phyloP scores from a whole-genome alignment of 2,888 invertebrate species.

The Tiphia femorata region DNA sequence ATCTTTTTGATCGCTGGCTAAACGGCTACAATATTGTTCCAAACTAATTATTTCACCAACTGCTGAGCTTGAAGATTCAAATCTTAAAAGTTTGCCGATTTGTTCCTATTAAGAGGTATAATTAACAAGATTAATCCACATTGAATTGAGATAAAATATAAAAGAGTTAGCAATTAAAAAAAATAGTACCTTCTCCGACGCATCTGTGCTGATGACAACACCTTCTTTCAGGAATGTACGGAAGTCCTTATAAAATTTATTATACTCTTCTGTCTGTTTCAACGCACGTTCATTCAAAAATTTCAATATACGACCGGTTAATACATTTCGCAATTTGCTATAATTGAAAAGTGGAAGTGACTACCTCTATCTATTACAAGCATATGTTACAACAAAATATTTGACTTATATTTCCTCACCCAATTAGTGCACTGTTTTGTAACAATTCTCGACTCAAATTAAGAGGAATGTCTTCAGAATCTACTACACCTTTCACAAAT shows the following conservation, averaged over 20 bases:
- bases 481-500: conserved; percentile 97
- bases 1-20: conserved; percentile 84
- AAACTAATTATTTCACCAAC: conserved; percentile 82
- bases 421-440: conserved; percentile 92
- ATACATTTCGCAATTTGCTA: conserved; percentile 85
- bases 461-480: conserved; percentile 98
- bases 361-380: conserved; percentile 9
- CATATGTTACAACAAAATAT: not conserved
- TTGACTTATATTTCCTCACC: conserved; percentile 70
- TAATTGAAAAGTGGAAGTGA: conserved; percentile 4
- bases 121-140: not conserved
- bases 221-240: conserved; percentile 96
- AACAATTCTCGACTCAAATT: conserved; percentile 96
- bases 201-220: conserved; percentile 86
- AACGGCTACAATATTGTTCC: conserved; percentile 82
- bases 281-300: conserved; percentile 87
- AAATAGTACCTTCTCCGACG: conserved; percentile 80
- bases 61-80: conserved; percentile 88
- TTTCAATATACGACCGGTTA: conserved; percentile 86
- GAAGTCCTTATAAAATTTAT: conserved; percentile 91
- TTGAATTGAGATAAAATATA: too few relatives aligned
- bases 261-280: conserved; percentile 86
- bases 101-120: too few relatives aligned
- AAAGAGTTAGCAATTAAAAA: too few relatives aligned
- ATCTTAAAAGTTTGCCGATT: conserved; percentile 88